A percentile compares a stretch with the other conserved stretches of the same genome.
These are phyloP conservation scores for Bufo gargarizans DNA, from an alignment of 2,113 vertebrate genomes.

Conservation along the genomic window DNA sequence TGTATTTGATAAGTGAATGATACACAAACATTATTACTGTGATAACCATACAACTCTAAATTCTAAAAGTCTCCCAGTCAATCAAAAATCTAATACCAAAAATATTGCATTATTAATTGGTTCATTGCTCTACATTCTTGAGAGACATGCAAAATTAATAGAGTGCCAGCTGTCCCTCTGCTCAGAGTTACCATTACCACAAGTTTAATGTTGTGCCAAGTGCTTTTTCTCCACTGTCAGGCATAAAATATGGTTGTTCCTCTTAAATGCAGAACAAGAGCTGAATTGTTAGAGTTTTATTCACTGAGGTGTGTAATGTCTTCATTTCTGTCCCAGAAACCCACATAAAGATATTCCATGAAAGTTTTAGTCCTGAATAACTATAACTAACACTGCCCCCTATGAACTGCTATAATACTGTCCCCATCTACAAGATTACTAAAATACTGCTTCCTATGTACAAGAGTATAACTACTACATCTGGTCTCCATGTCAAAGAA, in stretches of 20 bases:
- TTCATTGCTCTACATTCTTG: background rate
- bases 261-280: background rate
- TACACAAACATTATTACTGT: conserved; percentile 36
- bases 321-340: background rate
- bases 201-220: conserved; percentile 28
- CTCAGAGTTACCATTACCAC: background rate
- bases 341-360: background rate
- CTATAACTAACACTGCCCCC: no score
- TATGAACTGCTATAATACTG: no score
- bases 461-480: no score
- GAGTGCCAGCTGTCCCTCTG: background rate
- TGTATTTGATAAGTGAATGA: conserved; percentile 45
- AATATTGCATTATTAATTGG: conserved; percentile 54
- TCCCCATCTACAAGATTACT: no score
- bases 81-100: conserved; percentile 43
- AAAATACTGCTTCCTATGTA: no score
- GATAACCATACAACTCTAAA: conserved; percentile 14
- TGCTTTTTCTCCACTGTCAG: background rate
- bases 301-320: background rate
- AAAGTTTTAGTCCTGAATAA: background rate
- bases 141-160: conserved; percentile 53
- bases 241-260: background rate
- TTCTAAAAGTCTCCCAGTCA: conserved; percentile 16
- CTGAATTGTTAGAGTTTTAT: background rate
- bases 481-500: no score